Conservation (phyloP, 2,888 invertebrate species). For the Ophioninae sp. region DNA sequence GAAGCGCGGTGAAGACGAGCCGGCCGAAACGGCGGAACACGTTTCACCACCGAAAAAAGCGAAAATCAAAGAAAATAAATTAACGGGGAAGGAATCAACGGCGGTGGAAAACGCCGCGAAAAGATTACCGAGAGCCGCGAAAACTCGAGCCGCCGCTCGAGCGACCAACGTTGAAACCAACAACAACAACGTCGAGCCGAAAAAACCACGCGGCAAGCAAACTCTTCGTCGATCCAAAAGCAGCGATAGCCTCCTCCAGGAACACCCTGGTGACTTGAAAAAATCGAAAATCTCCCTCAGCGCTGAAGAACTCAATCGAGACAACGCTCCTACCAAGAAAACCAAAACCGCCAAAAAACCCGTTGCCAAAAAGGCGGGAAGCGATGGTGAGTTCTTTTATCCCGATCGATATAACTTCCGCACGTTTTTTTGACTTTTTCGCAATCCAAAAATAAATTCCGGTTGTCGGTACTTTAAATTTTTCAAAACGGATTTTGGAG, state of each 20-base stretch:
- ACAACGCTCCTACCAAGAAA: conserved; percentile 38
- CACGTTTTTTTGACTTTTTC: neutral
- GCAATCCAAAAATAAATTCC: neutral
- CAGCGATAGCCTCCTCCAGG: conserved; percentile 22
- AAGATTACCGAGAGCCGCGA: conserved; percentile 62
- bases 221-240: conserved; percentile 34
- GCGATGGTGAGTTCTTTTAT: conserved; percentile 16
- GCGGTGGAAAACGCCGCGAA: neutral
- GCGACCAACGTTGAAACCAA: neutral
- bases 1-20: conserved; percentile 63
- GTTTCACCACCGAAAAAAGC: conserved; percentile 66
- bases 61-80: conserved; percentile 42
- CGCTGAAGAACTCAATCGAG: conserved; percentile 12
- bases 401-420: too few species aligned
- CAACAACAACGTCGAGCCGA: conserved; percentile 28
- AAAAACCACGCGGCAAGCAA: conserved; percentile 22
- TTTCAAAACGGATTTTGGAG: too few species aligned
- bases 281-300: conserved; percentile 44
- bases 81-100: neutral
- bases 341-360: conserved; percentile 42
- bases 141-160: conserved; percentile 53
- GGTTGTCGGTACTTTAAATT: too few species aligned
- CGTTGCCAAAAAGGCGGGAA: conserved; percentile 64
- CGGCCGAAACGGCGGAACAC: conserved; percentile 57
- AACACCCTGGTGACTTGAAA: neutral